Evolutionary conservation across 2,888 invertebrate genomes (phyloP), one percentile per base, ranked within the genome.

Genomic region (Cerastoderma edule): DNA sequence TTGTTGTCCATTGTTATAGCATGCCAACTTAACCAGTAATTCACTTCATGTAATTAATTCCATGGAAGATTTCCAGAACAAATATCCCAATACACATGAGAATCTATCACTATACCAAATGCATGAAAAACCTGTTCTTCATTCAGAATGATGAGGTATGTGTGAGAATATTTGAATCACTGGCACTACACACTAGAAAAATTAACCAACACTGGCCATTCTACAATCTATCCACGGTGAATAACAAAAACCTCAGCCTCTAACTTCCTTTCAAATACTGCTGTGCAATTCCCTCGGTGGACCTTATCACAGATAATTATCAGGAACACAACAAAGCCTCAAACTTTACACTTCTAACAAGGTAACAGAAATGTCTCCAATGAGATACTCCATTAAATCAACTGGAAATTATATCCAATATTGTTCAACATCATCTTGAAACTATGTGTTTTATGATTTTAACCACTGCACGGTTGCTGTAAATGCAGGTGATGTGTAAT

Each of bases 391-490:
- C n/a, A n/a, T n/a, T n/a, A n/a, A n/a, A n/a, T n/a, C n/a, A n/a
- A n/a, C n/a, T n/a, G n/a, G n/a, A n/a, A n/a, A n/a, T n/a, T n/a
- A n/a, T n/a, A n/a, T n/a, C n/a, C n/a, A n/a, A n/a, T n/a, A n/a
- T n/a, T n/a, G n/a, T n/a, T n/a, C n/a, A n/a, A n/a, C n/a, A n/a
- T 39, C 39, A 60, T 24, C 28, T 39, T 60, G 39, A 60, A 13
- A 60, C 24, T 39, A 60, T 60, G 39, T 60, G 60, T 60, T 35
- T 60, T n/a, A n/a, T n/a, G n/a, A n/a, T n/a, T n/a, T 60, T 39
- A 60, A 60, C 35, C 27, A 39, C 60, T 39, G 39, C n/a, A 60
- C 13, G 22, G 16, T 32, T 39, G 22, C 60, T 60, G 39, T 60
- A 39, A 60, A 35, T 60, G 22, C 10, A 39, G 60, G 60, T 39